These are phyloP conservation scores for Phoxinus dragarum DNA, from an alignment of 2,797 vertebrate genomes.

Conservation along the genomic window DNA sequence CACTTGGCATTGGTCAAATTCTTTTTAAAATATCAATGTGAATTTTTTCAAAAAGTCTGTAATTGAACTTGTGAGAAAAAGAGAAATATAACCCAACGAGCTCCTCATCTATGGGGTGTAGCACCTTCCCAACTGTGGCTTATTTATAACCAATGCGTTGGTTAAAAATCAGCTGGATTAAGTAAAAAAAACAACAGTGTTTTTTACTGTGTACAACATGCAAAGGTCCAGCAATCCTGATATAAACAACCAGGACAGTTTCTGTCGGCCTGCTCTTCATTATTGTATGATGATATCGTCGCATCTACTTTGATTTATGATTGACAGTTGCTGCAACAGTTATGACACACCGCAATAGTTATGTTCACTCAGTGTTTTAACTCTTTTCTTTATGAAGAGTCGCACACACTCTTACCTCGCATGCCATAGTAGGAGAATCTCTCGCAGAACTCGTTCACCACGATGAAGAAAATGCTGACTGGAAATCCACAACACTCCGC, in stretches of 20 bases:
- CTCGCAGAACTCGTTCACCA: constrained; percentile 95
- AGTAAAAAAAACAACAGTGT: too few relatives aligned
- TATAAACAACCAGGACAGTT: not conserved
- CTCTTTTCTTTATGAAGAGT: not conserved
- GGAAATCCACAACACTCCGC: constrained; percentile 82
- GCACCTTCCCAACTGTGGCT: too few relatives aligned
- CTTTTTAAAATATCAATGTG: not conserved
- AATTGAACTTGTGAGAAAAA: not conserved
- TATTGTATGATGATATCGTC: not conserved
- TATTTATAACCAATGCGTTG: too few relatives aligned
- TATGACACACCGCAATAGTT: not conserved
- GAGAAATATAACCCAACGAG: too few relatives aligned
- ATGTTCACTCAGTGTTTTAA: not conserved
- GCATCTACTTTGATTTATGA: not conserved
- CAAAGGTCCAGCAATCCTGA: not conserved
- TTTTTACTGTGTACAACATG: too few relatives aligned
- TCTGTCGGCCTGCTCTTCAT: not conserved
- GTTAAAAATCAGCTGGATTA: too few relatives aligned
- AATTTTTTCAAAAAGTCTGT: not conserved
- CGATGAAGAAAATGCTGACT: constrained; percentile 93
- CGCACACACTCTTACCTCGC: constrained; percentile 81
- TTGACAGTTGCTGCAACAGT: not conserved
- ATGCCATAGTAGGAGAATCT: constrained; percentile 99
- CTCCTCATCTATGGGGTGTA: too few relatives aligned
- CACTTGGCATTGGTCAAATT: not conserved